Evolutionary conservation across 1,140 invertebrate genomes (phyloP).

Genomic region (Cephus cinctus): DNA sequence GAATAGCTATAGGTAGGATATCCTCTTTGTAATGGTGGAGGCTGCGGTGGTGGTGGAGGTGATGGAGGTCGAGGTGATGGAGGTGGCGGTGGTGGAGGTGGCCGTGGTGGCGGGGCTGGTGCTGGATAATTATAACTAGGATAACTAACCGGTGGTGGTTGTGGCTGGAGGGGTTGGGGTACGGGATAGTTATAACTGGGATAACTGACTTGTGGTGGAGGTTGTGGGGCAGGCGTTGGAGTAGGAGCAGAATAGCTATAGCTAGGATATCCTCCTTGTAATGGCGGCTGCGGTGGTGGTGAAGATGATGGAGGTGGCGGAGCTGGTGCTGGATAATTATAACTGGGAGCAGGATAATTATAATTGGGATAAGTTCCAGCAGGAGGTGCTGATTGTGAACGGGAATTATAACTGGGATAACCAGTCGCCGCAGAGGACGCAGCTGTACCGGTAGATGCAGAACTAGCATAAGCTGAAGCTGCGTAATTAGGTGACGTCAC

Average conservation of each 20-base stretch:
- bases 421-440: too few species aligned
- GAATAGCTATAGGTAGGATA: background rate
- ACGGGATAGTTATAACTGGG: background rate
- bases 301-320: slow-evolving; percentile 13
- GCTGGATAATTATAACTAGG: slow-evolving; percentile 20
- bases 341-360: too few species aligned
- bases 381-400: slow-evolving; percentile 8
- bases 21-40: background rate
- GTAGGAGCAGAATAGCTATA: background rate
- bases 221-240: background rate
- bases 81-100: slow-evolving; percentile 5
- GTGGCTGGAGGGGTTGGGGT: slow-evolving; percentile 10
- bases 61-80: background rate
- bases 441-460: too few species aligned
- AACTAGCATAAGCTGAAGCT: too few species aligned
- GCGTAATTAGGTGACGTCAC: slow-evolving; percentile 9
- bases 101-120: slow-evolving; percentile 12
- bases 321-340: slow-evolving; percentile 15
- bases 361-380: slow-evolving; percentile 14
- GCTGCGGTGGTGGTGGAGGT: background rate
- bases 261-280: background rate
- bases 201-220: background rate
- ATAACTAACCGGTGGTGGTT: slow-evolving; percentile 14
- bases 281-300: background rate
- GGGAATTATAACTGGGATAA: background rate